Conservation (phyloP, 1,140 invertebrate species). For the Lerema accius region DNA sequence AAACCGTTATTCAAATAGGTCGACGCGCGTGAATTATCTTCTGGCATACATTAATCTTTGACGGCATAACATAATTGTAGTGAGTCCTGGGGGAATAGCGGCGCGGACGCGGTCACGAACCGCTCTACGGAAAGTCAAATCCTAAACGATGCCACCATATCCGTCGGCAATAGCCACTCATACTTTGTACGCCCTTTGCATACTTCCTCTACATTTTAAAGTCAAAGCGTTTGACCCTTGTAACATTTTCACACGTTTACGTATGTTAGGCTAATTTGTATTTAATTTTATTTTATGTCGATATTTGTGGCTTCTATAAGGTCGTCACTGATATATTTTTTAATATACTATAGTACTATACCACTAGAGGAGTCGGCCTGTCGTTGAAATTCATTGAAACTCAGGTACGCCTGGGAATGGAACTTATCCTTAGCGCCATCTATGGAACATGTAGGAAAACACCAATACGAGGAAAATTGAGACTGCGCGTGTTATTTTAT, state of each 20-base stretch:
- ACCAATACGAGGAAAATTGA: too few species aligned
- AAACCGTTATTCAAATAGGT: constrained; percentile 21
- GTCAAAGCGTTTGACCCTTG: not conserved
- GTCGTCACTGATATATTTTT: too few species aligned
- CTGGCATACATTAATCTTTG: constrained; percentile 46
- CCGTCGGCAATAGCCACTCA: constrained; percentile 59
- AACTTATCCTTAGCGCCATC: too few species aligned
- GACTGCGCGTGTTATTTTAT: too few species aligned
- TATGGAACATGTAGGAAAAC: too few species aligned
- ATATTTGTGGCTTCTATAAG: too few species aligned
- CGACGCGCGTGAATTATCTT: constrained; percentile 22
- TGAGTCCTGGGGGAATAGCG: constrained; percentile 66
- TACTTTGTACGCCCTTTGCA: constrained; percentile 39
- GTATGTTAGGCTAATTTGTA: too few species aligned
- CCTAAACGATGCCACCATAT: constrained; percentile 75
- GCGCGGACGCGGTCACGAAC: constrained; percentile 64
- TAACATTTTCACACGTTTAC: not conserved
- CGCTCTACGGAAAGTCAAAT: constrained; percentile 68
- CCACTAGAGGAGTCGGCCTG: too few species aligned
- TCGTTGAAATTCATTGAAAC: too few species aligned
- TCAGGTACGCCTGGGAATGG: too few species aligned
- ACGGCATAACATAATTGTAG: constrained; percentile 70
- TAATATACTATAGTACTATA: too few species aligned
- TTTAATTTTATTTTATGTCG: too few species aligned
- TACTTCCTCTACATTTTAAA: constrained; percentile 10